Evolutionary conservation across 2,888 invertebrate species (phyloP), one percentile per base, ranked within the genome.

Genomic region (Lasioglossum vierecki): DNA sequence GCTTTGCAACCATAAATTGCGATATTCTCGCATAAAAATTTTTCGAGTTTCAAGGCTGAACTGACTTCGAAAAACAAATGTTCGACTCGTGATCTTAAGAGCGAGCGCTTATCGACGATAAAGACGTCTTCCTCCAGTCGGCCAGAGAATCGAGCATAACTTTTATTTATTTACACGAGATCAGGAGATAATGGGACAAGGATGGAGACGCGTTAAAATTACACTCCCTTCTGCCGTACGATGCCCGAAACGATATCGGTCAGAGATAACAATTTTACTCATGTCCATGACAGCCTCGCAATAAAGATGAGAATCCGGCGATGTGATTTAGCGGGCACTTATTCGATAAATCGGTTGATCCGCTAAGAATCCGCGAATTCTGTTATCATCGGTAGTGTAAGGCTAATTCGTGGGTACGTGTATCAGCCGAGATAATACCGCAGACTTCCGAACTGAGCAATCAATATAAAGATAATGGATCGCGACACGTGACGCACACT

Each of bases 401-500:
- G 22, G 22, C 4, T n/a, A 66, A 82, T 57, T 49, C 60, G n/a
- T 66, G 46, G 22, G 44, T 53, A 39, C 22, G 30, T 49, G 18
- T 26, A 22, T 68, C 30, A 49, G 18, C 8, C 8, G 60, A 18
- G 78, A 83, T 73, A 60, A 63, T 41, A n/a, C 49, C 1, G 39
- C 26, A 60, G n/a, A 70, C 46, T 79, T 79, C 57, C 74, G 68
- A 22, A 46, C 68, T 9, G 44, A 71, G 71, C 60, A 79, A 81
- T 76, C 60, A 63, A 74, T 68, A 63, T 22, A 72, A 75, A 72
- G 79, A 82, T 76, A 82, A 87, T 63, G 9, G 66, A 71, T 70
- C 76, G 49, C 57, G 30, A 49, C 11, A 44, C 3, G n/a, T 76
- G 70, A 75, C 68, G 66, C 66, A 35, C 15, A 26, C 26, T 49